A percentile compares a stretch with the other conserved stretches of the same genome.
phyloP scores from a whole-genome alignment of 1,140 invertebrate species.

The Asbolus verrucosus region DNA sequence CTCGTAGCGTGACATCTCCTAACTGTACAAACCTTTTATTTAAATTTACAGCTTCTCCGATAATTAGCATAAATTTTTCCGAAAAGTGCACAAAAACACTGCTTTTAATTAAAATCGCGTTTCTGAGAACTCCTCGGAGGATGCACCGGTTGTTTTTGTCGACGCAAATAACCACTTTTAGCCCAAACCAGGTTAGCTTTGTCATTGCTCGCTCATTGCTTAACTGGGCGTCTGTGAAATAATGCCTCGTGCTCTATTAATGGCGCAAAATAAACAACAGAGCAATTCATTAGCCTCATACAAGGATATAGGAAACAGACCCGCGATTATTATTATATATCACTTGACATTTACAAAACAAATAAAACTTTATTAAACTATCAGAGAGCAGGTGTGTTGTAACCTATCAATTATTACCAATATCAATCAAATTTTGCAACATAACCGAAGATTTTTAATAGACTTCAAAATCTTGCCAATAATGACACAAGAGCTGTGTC shows the following conservation, averaged over 20 bases:
- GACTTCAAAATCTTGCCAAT: too few species aligned
- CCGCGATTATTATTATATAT: constrained; percentile 29
- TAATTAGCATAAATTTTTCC: constrained; percentile 30
- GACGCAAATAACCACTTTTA: too few species aligned
- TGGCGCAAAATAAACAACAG: background rate
- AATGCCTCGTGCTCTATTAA: constrained; percentile 14
- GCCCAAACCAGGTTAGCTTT: background rate
- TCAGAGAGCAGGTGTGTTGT: constrained; percentile 24
- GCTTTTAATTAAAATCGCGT: constrained; percentile 9
- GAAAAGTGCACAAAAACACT: constrained; percentile 7
- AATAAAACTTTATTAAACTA: constrained; percentile 19
- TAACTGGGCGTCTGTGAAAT: constrained; percentile 12
- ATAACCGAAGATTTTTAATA: too few species aligned
- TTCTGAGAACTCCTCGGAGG: too few species aligned
- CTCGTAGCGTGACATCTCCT: constrained; percentile 18
- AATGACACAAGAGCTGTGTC: too few species aligned
- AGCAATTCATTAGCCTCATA: constrained; percentile 22
- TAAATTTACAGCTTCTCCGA: constrained; percentile 30
- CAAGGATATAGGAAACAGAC: constrained; percentile 36
- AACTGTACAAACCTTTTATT: constrained; percentile 26
- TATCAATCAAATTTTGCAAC: background rate
- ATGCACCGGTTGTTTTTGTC: too few species aligned
- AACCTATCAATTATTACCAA: constrained; percentile 25
- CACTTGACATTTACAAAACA: constrained; percentile 36
- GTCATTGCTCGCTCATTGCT: constrained; percentile 22